Evolutionary conservation across 2,888 invertebrate species (phyloP).

Genomic region (Ichneumon xanthorius): DNA sequence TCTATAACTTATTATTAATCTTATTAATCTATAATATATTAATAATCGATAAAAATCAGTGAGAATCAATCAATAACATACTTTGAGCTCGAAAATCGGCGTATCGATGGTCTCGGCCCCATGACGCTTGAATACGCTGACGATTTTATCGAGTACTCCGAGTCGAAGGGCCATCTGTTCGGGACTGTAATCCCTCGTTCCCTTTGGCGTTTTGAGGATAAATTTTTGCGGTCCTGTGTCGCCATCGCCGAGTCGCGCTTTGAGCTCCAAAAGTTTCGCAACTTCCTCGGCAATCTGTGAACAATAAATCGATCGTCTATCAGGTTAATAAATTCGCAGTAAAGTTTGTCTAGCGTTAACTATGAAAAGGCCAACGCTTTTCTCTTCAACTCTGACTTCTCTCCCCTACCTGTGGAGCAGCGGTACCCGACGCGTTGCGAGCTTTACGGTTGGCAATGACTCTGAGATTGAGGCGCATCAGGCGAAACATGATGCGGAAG

Average conservation of each 20-base stretch:
- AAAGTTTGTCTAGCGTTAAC: constrained; percentile 71
- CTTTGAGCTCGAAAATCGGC: constrained; percentile 98
- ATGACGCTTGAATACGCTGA: constrained; percentile 96
- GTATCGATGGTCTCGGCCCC: constrained; percentile 99
- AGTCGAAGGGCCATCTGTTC: constrained; percentile 97
- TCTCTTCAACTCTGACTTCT: constrained; percentile 64
- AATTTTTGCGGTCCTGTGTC: constrained; percentile 90
- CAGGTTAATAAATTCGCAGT: constrained; percentile 55
- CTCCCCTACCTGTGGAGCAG: constrained; percentile 80
- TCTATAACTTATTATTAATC: neutral
- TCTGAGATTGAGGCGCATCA: constrained; percentile 76
- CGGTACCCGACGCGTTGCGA: constrained; percentile 76
- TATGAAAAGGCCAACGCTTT: constrained; percentile 57
- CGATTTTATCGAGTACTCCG: constrained; percentile 93
- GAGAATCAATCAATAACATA: constrained; percentile 80
- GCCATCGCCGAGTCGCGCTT: constrained; percentile 89
- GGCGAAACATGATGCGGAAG: constrained; percentile 78
- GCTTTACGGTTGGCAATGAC: constrained; percentile 75
- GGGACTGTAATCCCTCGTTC: constrained; percentile 97
- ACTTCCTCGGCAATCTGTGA: constrained; percentile 94
- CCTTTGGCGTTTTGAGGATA: constrained; percentile 95
- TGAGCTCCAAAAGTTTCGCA: constrained; percentile 92
- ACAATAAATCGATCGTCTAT: constrained; percentile 52
- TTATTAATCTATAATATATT: no score
- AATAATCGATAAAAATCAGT: neutral